Percentiles rank a stretch among this genome's conserved stretches.
Conservation (phyloP, 2,113 vertebrate genomes). For the Aptenodytes forsteri region DNA sequence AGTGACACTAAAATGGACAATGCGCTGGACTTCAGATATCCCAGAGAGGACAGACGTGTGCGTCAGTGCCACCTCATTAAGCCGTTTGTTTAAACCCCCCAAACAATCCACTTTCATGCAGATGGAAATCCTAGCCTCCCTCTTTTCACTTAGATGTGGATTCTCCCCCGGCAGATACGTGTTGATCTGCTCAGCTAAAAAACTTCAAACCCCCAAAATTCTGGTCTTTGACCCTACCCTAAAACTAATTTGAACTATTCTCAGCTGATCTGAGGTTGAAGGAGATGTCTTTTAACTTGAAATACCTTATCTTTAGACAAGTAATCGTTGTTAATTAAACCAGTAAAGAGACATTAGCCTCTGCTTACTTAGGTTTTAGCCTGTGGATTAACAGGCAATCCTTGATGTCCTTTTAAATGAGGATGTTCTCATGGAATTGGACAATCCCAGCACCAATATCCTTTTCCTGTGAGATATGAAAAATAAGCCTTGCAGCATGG, state of each 20-base stretch:
- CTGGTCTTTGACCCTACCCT: slow-evolving; percentile 39
- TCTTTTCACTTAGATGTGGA: slow-evolving; percentile 38
- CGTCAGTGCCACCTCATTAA: slow-evolving; percentile 26
- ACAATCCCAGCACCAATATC: background rate
- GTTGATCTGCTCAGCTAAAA: slow-evolving; percentile 21
- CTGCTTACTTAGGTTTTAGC: slow-evolving; percentile 17
- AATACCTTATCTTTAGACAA: slow-evolving; percentile 45
- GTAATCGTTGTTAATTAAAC: slow-evolving; percentile 48
- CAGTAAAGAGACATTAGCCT: slow-evolving; percentile 31
- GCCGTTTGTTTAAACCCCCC: slow-evolving; percentile 27
- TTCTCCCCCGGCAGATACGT: background rate
- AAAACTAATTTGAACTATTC: slow-evolving; percentile 60
- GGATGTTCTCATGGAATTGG: background rate
- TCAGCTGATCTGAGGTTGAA: slow-evolving; percentile 46
- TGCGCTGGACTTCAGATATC: background rate
- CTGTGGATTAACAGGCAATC: slow-evolving; percentile 9
- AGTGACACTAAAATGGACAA: background rate
- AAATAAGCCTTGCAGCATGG: background rate
- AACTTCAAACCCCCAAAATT: slow-evolving; percentile 16
- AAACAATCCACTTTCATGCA: slow-evolving; percentile 38
- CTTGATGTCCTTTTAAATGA: background rate
- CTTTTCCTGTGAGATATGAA: background rate
- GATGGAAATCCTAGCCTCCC: slow-evolving; percentile 19
- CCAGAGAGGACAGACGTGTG: background rate
- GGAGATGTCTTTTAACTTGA: slow-evolving; percentile 35